Percentiles rank a stretch among this genome's conserved stretches.
These are phyloP conservation scores for Neomorphus geoffroyi DNA, from an alignment of 2,797 vertebrate genomes.

Conservation along the genomic window DNA sequence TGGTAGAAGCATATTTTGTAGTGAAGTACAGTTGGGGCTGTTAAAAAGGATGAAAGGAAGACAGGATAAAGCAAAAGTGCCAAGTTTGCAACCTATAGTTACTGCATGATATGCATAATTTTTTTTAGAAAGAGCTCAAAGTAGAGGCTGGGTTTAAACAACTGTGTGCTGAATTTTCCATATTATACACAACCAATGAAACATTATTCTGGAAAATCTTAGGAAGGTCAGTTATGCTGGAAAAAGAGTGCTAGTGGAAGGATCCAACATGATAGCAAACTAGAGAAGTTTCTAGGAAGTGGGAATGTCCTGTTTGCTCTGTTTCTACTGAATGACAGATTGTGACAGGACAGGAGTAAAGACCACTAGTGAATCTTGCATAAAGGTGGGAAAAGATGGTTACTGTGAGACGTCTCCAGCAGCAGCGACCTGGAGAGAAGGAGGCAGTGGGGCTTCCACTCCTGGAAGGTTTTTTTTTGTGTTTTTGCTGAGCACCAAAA, in stretches of 20 bases:
- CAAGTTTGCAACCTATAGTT: background rate
- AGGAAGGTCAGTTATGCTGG: background rate
- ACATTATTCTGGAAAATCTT: background rate
- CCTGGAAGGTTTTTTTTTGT: background rate
- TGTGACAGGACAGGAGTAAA: background rate
- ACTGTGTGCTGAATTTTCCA: background rate
- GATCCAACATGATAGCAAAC: background rate
- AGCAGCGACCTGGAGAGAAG: background rate
- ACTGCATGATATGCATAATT: background rate
- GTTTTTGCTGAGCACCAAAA: background rate
- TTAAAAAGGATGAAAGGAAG: background rate
- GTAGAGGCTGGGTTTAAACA: background rate
- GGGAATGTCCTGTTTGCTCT: background rate
- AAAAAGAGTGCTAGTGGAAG: background rate
- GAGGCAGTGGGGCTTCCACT: background rate
- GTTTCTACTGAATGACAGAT: background rate
- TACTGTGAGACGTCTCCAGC: background rate
- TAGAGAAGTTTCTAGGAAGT: background rate
- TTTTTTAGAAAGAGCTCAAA: background rate
- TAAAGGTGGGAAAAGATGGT: rapidly evolving
- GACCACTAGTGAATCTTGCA: background rate
- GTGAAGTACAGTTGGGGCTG: background rate
- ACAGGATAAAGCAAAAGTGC: background rate
- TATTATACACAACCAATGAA: background rate
- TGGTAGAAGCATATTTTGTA: background rate